These are phyloP conservation scores for Drosophila kambysellisi DNA, from an alignment of 2,888 invertebrate species.

Conservation along the genomic window DNA sequence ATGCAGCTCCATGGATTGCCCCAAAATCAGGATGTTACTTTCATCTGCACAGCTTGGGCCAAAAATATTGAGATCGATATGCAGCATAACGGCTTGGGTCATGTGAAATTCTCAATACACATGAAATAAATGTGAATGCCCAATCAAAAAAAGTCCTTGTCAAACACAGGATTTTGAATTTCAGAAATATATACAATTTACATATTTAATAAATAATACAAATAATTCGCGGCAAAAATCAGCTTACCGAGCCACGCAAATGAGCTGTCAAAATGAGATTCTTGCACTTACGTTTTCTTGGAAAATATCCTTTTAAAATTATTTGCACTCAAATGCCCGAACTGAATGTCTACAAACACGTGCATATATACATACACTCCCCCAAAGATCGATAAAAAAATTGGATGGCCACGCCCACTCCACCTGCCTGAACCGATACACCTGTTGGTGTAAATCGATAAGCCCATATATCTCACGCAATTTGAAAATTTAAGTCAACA, in stretches of 20 bases:
- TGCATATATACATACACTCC: too few relatives aligned
- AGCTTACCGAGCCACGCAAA: neutral
- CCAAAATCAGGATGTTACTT: slow-evolving; percentile 2
- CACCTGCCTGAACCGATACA: too few relatives aligned
- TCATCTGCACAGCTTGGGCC: slow-evolving; percentile 61
- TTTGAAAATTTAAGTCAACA: too few relatives aligned
- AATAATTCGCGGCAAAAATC: neutral
- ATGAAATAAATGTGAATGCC: slow-evolving; percentile 16
- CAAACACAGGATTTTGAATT: neutral
- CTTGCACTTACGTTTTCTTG: neutral
- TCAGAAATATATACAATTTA: neutral
- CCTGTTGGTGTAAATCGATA: too few relatives aligned
- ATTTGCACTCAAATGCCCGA: too few relatives aligned
- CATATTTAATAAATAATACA: neutral
- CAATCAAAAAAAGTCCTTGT: neutral
- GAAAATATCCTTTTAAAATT: too few relatives aligned
- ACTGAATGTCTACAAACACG: too few relatives aligned
- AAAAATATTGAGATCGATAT: slow-evolving; percentile 51
- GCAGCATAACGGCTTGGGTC: slow-evolving; percentile 41
- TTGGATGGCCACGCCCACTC: too few relatives aligned
- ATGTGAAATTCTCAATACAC: slow-evolving; percentile 34
- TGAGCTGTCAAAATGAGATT: neutral
- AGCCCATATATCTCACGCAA: too few relatives aligned
- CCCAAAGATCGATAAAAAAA: too few relatives aligned
- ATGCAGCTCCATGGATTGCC: slow-evolving; percentile 48